Conservation (phyloP, 2,113 vertebrate species). For the Calyptomena viridis region DNA sequence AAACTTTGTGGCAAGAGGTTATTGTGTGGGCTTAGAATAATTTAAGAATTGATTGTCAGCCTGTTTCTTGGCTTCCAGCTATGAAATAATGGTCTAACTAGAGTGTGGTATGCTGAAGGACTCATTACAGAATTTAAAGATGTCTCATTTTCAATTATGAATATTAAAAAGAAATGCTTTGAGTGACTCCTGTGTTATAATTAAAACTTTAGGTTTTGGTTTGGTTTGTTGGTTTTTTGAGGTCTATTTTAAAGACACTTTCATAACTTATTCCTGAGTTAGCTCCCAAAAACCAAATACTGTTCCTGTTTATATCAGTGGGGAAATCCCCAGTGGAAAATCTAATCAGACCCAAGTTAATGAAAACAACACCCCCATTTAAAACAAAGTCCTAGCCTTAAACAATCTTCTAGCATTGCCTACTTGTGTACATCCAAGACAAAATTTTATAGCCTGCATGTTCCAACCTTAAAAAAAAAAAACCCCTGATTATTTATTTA, state of each 20-base stretch:
- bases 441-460: conserved; percentile 67
- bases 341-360: conserved; percentile 38
- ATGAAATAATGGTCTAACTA: conserved; percentile 13
- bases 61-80: conserved; percentile 28
- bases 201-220: not conserved
- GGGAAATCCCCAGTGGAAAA: conserved; percentile 50
- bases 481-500: conserved; percentile 80
- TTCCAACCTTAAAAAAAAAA: conserved; percentile 64
- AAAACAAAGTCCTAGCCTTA: conserved; percentile 28
- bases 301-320: conserved; percentile 52
- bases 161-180: conserved; percentile 14
- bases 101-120: not conserved
- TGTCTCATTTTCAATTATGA: not conserved
- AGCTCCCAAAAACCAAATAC: conserved; percentile 3
- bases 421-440: conserved; percentile 60
- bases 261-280: not conserved
- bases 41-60: conserved; percentile 38
- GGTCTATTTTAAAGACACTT: conserved; percentile 20
- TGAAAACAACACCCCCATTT: not conserved
- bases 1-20: conserved; percentile 51
- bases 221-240: not conserved
- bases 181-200: not conserved
- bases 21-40: conserved; percentile 54
- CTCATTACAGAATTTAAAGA: not conserved
- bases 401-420: conserved; percentile 22